A percentile compares a stretch with the other conserved stretches of the same genome.
Conservation (phyloP, 2,797 vertebrate species). For the Anniella stebbinsi region DNA sequence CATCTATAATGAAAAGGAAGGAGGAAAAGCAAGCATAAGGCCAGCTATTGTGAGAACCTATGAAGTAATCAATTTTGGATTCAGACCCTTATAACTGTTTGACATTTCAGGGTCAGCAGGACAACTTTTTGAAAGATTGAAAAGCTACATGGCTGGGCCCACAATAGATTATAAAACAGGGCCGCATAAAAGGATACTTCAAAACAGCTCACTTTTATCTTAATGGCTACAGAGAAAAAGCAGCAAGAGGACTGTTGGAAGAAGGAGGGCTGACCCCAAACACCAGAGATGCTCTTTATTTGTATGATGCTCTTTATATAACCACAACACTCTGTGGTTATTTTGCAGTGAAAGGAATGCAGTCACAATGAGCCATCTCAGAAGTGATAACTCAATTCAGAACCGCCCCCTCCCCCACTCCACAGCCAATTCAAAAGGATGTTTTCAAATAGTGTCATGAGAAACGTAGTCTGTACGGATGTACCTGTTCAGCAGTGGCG, state of each 20-base stretch:
- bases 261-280: neutral
- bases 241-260: neutral
- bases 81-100: constrained; percentile 67
- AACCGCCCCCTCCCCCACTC: neutral
- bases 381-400: constrained; percentile 12
- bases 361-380: neutral
- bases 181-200: constrained; percentile 69
- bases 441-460: constrained; percentile 1
- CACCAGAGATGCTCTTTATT: neutral
- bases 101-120: constrained; percentile 77
- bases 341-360: neutral
- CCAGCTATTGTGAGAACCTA: constrained; percentile 66
- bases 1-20: neutral
- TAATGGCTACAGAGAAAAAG: constrained; percentile 42
- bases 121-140: constrained; percentile 73
- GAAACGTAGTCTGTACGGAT: neutral
- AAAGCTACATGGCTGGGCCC: constrained; percentile 65
- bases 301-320: constrained; percentile 15
- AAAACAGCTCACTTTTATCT: constrained; percentile 61
- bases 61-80: constrained; percentile 76
- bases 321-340: neutral
- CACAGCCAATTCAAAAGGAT: neutral
- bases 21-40: constrained; percentile 44
- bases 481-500: neutral
- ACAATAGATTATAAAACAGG: constrained; percentile 66